phyloP scores from a whole-genome alignment of 2,888 invertebrate species.

The Pteria penguin region DNA sequence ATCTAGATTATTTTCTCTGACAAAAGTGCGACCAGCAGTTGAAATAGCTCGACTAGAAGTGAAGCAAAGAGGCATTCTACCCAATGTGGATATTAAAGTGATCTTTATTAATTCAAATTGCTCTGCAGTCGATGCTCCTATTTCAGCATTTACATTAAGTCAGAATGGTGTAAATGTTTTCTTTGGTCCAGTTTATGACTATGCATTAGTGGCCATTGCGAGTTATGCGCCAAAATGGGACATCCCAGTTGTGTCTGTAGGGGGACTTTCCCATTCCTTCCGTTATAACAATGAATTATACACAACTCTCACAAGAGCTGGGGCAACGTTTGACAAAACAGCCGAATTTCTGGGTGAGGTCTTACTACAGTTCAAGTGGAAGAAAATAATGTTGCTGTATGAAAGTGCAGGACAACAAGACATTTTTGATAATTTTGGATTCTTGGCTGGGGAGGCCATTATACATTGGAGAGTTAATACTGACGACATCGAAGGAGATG shows the following conservation, averaged over 20 bases:
- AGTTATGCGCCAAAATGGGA: conserved; percentile 94
- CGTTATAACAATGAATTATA: conserved; percentile 45
- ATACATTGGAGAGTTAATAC: neutral
- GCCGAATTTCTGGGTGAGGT: conserved; percentile 35
- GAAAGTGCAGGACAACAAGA: conserved; percentile 19
- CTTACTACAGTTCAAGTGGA: conserved; percentile 20
- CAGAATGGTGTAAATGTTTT: conserved; percentile 60
- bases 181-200: conserved; percentile 77
- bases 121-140: conserved; percentile 64
- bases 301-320: conserved; percentile 61
- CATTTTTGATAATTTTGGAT: conserved; percentile 8
- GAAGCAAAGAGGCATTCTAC: conserved; percentile 33
- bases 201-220: conserved; percentile 93
- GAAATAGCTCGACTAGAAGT: conserved; percentile 61
- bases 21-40: conserved; percentile 61
- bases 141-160: conserved; percentile 70
- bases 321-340: conserved; percentile 55
- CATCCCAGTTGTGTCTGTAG: conserved; percentile 89
- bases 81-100: conserved; percentile 44
- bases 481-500: neutral
- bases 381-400: conserved; percentile 25
- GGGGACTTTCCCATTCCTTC: conserved; percentile 77
- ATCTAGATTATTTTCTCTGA: conserved; percentile 56
- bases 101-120: conserved; percentile 69
- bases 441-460: neutral